Evolutionary conservation across 2,797 vertebrate genomes (phyloP).

Genomic region (Liparis tanakae): DNA sequence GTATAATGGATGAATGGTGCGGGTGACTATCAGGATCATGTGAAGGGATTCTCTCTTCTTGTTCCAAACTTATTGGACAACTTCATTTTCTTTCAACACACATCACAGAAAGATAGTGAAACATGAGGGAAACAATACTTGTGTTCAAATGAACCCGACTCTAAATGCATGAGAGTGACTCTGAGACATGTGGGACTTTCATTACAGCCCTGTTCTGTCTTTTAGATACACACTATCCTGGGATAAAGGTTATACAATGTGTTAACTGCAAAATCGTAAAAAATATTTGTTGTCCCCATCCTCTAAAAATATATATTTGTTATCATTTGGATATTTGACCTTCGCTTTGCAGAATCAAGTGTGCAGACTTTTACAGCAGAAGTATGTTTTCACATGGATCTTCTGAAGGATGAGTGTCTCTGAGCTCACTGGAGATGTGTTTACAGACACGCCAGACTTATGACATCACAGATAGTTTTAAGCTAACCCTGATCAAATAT

Average conservation of each 20-base stretch:
- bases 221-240: background rate
- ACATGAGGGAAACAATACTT: background rate
- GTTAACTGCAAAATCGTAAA: background rate
- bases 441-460: background rate
- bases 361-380: constrained; percentile 10
- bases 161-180: background rate
- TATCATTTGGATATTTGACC: constrained; percentile 1
- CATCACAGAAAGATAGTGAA: background rate
- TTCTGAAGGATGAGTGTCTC: background rate
- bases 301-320: background rate
- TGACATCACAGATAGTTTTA: background rate
- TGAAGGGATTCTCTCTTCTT: constrained; percentile 30
- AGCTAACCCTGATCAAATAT: background rate
- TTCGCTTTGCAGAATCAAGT: background rate
- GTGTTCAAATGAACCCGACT: background rate
- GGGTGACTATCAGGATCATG: constrained; percentile 46
- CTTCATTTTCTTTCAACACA: background rate
- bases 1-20: constrained; percentile 63
- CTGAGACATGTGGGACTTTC: background rate
- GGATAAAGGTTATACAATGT: background rate
- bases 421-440: background rate
- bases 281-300: background rate
- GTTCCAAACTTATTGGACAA: constrained; percentile 45
- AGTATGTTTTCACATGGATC: constrained; percentile 11
- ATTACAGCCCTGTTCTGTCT: background rate